Conservation (phyloP, 2,113 vertebrate genomes). For the Elanoides forficatus region DNA sequence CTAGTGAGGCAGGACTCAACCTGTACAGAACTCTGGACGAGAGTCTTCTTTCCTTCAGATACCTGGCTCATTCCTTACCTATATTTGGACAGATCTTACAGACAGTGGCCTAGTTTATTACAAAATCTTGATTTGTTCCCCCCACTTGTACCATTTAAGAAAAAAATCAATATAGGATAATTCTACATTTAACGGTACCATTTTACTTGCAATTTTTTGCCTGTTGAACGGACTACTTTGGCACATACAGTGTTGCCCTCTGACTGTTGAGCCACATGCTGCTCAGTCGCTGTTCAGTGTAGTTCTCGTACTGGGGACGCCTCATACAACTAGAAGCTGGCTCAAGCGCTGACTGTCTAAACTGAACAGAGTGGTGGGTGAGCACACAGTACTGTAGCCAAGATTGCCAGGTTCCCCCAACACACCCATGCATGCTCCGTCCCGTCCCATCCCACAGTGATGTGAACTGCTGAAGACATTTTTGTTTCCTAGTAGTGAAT, state of each 20-base stretch:
- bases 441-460: not conserved
- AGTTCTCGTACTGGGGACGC: not conserved
- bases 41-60: not conserved
- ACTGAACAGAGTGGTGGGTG: not conserved
- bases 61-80: not conserved
- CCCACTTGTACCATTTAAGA: not conserved
- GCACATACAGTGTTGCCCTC: not conserved
- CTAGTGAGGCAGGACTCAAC: not conserved
- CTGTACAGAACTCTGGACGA: not conserved
- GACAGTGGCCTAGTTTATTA: not conserved
- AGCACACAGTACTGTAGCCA: not conserved
- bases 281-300: accelerated
- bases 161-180: not conserved
- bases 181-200: not conserved
- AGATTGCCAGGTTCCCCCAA: not conserved
- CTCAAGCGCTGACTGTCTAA: not conserved
- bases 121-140: not conserved
- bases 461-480: not conserved
- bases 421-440: accelerated
- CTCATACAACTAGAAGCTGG: not conserved
- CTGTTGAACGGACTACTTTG: not conserved
- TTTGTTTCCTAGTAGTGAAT: not conserved
- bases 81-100: not conserved
- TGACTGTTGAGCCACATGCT: not conserved
- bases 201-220: not conserved